These are phyloP conservation scores for Lutraria lutraria DNA, from an alignment of 2,888 invertebrate species.

Conservation along the genomic window DNA sequence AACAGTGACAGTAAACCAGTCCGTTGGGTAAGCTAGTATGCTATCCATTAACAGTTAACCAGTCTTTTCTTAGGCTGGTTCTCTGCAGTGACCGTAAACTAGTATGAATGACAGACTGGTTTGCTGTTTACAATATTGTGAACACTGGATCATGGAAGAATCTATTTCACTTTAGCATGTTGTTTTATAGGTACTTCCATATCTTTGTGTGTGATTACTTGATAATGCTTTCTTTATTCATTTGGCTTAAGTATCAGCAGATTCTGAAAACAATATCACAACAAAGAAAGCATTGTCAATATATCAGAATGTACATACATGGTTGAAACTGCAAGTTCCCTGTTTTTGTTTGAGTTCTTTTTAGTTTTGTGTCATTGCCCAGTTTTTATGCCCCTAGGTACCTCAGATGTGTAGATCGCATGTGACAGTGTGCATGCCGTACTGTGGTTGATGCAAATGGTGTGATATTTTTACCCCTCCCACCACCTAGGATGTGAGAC, in stretches of 20 bases:
- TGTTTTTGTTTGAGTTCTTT: constrained; percentile 28
- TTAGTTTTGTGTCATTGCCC: constrained; percentile 7
- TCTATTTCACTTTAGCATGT: background rate
- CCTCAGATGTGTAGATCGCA: constrained; percentile 33
- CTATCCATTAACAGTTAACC: background rate
- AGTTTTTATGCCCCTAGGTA: constrained; percentile 29
- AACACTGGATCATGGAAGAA: constrained; percentile 14
- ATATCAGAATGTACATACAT: constrained; percentile 27
- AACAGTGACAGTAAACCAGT: constrained; percentile 42
- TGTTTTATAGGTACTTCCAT: background rate
- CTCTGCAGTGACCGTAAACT: constrained; percentile 21
- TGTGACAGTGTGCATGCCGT: constrained; percentile 37
- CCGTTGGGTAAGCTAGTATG: background rate
- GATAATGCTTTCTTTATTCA: background rate
- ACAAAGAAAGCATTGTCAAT: constrained; percentile 12
- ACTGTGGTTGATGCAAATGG: constrained; percentile 30
- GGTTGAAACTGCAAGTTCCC: constrained; percentile 51
- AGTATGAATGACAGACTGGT: constrained; percentile 37
- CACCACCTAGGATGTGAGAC: constrained; percentile 20
- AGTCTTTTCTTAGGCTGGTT: too few relatives aligned
- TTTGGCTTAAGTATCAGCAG: background rate
- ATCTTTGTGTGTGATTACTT: constrained; percentile 2
- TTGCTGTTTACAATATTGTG: background rate
- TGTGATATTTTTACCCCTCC: constrained; percentile 18
- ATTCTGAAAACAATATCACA: background rate